Percentiles rank a stretch among this genome's conserved stretches.
phyloP scores from a whole-genome alignment of 2,797 vertebrate genomes.

The Argya squamiceps region DNA sequence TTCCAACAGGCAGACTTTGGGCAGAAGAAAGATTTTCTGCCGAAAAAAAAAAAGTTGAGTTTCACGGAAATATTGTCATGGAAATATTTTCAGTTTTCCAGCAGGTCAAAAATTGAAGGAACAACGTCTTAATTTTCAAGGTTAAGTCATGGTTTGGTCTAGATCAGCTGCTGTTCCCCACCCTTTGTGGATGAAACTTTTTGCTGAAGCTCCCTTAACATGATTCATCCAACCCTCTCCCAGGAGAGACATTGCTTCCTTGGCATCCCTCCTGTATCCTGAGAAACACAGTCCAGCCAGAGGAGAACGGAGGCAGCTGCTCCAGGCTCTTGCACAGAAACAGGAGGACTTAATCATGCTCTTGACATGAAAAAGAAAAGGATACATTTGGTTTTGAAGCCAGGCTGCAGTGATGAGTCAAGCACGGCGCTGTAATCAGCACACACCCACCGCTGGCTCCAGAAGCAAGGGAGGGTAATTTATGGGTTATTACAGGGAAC shows the following conservation, averaged over 20 bases:
- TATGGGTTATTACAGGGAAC: background rate
- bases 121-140: background rate
- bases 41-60: background rate
- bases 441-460: conserved; percentile 20
- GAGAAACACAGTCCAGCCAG: background rate
- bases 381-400: background rate
- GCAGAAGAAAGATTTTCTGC: background rate
- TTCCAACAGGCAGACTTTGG: background rate
- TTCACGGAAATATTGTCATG: background rate
- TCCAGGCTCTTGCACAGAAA: conserved; percentile 11
- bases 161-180: conserved; percentile 41
- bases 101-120: background rate
- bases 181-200: background rate
- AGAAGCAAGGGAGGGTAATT: background rate
- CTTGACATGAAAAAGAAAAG: background rate
- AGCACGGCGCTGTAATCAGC: background rate
- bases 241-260: conserved; percentile 2
- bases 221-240: conserved; percentile 9
- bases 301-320: conserved; percentile 15
- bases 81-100: background rate
- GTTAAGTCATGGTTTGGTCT: conserved; percentile 28
- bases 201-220: background rate
- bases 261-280: conserved; percentile 42
- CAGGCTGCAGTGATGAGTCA: background rate
- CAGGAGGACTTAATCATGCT: conserved; percentile 17